A percentile compares a stretch with the other conserved stretches of the same genome.
These are phyloP conservation scores for Drosophila anomalata DNA, from an alignment of 2,888 invertebrate genomes.

Conservation along the genomic window DNA sequence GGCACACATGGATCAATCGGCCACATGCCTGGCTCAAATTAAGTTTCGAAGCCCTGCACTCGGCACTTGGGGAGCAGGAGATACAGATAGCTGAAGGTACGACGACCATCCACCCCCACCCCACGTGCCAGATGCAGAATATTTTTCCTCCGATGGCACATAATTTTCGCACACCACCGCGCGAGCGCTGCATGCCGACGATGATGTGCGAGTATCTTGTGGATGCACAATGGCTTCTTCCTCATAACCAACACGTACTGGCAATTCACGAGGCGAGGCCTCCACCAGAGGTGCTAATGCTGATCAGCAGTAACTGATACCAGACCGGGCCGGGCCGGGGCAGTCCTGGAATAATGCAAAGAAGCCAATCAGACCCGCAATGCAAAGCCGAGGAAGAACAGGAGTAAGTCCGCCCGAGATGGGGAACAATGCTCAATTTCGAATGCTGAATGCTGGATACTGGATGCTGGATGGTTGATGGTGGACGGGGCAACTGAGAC, in stretches of 20 bases:
- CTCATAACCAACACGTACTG: constrained; percentile 77
- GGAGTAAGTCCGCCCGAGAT: constrained; percentile 69
- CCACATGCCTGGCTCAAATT: constrained; percentile 69
- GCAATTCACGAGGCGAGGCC: constrained; percentile 73
- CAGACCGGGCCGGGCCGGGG: constrained; percentile 43
- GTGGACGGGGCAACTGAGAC: not conserved
- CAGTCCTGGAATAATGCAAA: constrained; percentile 34
- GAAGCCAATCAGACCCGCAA: constrained; percentile 48
- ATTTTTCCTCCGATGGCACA: constrained; percentile 59
- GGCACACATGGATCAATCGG: constrained; percentile 53
- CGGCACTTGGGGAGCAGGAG: constrained; percentile 47
- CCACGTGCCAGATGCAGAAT: constrained; percentile 36
- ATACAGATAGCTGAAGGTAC: not conserved
- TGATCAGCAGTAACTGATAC: constrained; percentile 77
- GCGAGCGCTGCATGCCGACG: constrained; percentile 55
- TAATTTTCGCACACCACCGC: constrained; percentile 62
- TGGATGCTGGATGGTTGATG: constrained; percentile 15
- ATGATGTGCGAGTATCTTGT: constrained; percentile 33
- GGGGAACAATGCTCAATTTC: constrained; percentile 60
- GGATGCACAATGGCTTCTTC: constrained; percentile 56
- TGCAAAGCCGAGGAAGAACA: constrained; percentile 55
- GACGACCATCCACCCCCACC: constrained; percentile 12
- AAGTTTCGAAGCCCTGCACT: constrained; percentile 55
- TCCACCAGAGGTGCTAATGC: constrained; percentile 75
- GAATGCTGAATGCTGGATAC: constrained; percentile 16